These are phyloP conservation scores for Ia io DNA, from an alignment of 2,113 vertebrate species.

Conservation along the genomic window DNA sequence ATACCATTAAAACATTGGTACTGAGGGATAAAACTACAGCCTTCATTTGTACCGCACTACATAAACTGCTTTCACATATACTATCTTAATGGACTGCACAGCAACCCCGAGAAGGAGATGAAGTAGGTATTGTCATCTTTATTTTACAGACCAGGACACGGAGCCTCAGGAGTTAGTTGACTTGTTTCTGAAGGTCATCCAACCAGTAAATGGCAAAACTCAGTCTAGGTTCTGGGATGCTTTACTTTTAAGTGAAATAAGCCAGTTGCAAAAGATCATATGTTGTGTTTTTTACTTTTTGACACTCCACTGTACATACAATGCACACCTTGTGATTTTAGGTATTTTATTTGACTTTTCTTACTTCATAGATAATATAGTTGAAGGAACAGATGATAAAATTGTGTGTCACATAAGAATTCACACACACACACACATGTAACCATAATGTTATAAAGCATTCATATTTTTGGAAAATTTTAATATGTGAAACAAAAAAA, in stretches of 20 bases:
- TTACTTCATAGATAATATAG: background rate
- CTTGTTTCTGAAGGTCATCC: conserved; percentile 44
- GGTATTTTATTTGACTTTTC: background rate
- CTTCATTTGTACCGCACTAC: background rate
- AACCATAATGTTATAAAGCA: background rate
- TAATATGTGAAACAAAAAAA: background rate
- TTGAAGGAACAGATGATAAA: background rate
- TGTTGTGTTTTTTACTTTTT: background rate
- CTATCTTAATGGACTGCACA: conserved; percentile 11
- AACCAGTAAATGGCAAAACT: background rate
- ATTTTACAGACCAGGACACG: conserved; percentile 37
- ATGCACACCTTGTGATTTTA: background rate
- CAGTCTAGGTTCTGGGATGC: background rate
- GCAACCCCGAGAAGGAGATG: background rate
- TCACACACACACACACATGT: background rate
- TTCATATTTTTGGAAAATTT: background rate
- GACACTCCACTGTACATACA: background rate
- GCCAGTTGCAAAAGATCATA: background rate
- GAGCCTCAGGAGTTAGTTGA: background rate
- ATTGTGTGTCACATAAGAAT: background rate
- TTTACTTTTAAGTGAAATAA: background rate
- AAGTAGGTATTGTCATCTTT: background rate
- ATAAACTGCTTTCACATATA: background rate
- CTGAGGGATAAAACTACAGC: conserved; percentile 2
- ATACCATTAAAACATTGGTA: conserved; percentile 39